Evolutionary conservation across 2,888 invertebrate genomes (phyloP), one percentile per base, ranked within the genome.

Genomic region (Shargacucullia verbasci): DNA sequence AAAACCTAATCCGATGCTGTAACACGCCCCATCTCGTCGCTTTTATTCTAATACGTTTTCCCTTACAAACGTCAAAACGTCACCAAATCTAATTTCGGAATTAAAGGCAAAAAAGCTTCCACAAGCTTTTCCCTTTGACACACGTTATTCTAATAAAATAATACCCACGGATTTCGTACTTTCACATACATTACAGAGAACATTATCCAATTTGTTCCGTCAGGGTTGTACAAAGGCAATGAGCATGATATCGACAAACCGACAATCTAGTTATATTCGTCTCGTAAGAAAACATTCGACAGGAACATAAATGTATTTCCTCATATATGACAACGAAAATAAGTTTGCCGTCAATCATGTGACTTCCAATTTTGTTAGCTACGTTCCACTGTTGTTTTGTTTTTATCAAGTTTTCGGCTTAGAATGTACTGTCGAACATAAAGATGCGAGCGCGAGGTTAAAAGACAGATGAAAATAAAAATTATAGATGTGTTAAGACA

Each of bases 131-230:
- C 64, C 60, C 67, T 74, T 49, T 59, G 63, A 64, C 59, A 52
- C 47, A 27, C 54, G 56, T 68, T 60, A 54, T 43, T 45, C 27
- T 78, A 59, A 75, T 72, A 78, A 61, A 65, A 76, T 72, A 75
- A 69, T 55, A 58, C n/a, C n/a, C n/a, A n/a, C 49, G 53, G 53
- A 57, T 49, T 63, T 48, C 55, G 38, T 38, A 14, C 43, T 50
- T 46, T 41, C 58, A 67, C 44, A 70, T 52, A 62, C 54, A 65
- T 72, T 37, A 68, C 55, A 66, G 68, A 68, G 63, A 57, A 76
- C 82, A 81, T 89, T 83, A 89, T 86, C 86, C 82, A 88, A 88
- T 89, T 88, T 85, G 70, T 78, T 75, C 65, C 73, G 66, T 48
- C 70, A 61, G 70, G 76, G 73, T 77, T 66, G 70, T 73, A 84